Evolutionary conservation across 2,113 vertebrate genomes (phyloP).

Genomic region (Mesoclemmys tuberculata): DNA sequence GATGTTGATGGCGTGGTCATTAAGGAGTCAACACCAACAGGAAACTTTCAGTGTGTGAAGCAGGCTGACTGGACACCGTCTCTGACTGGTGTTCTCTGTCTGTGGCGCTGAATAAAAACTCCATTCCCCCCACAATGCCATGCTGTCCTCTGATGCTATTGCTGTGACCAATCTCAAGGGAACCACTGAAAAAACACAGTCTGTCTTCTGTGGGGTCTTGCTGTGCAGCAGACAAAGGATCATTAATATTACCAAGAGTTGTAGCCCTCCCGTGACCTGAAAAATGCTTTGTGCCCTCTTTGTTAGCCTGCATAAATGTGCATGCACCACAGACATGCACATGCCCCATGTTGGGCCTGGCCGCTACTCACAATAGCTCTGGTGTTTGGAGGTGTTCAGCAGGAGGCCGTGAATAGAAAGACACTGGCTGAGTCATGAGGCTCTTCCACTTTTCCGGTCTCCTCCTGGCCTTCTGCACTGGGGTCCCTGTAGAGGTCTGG

Average conservation of each 20-base stretch:
- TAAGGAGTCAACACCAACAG: background rate
- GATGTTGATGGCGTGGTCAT: background rate
- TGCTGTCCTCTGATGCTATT: background rate
- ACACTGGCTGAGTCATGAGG: background rate
- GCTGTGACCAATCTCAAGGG: background rate
- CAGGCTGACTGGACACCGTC: rapidly evolving
- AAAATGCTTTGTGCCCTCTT: rapidly evolving
- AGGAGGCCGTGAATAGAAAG: background rate
- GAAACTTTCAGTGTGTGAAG: background rate
- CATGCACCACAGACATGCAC: background rate
- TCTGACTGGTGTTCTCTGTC: background rate
- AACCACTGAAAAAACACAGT: rapidly evolving
- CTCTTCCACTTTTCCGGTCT: background rate
- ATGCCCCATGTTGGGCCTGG: background rate
- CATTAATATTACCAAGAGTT: background rate
- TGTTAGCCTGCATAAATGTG: rapidly evolving
- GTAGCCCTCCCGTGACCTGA: background rate
- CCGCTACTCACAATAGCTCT: background rate
- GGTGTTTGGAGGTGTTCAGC: background rate
- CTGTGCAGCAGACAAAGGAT: rapidly evolving
- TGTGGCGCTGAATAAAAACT: background rate
- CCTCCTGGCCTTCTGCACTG: background rate
- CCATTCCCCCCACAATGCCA: background rate
- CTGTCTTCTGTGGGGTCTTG: background rate
- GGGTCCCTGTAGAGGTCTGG: background rate